These are phyloP conservation scores for Andrena haemorrhoa DNA, from an alignment of 2,888 invertebrate genomes.

Conservation along the genomic window DNA sequence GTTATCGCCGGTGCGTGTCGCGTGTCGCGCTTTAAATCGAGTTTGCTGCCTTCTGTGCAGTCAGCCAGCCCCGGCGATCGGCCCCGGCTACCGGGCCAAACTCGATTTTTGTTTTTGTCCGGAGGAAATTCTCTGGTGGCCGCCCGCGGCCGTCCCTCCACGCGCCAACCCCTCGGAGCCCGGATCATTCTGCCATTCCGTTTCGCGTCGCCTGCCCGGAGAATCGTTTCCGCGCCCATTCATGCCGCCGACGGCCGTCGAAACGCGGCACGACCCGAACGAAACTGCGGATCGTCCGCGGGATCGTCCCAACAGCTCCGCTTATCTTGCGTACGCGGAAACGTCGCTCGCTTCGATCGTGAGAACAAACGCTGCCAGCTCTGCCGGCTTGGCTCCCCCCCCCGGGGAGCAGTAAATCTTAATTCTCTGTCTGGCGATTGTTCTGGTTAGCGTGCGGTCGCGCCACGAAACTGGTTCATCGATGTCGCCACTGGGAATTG, in stretches of 20 bases:
- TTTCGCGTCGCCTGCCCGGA: conserved; percentile 27
- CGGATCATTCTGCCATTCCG: conserved; percentile 24
- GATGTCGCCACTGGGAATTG: conserved; percentile 54
- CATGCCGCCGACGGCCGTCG: neutral
- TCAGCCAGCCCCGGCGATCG: conserved; percentile 51
- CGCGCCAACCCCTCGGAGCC: conserved; percentile 9
- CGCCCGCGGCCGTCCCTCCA: conserved; percentile 21
- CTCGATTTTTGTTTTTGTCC: conserved; percentile 71
- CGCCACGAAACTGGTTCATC: conserved; percentile 55
- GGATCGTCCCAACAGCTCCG: neutral
- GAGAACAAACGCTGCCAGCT: conserved; percentile 6
- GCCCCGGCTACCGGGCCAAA: conserved; percentile 52
- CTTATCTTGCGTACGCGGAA: conserved; percentile 24
- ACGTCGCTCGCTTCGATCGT: conserved; percentile 30
- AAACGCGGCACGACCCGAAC: neutral
- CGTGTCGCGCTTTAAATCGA: conserved; percentile 81
- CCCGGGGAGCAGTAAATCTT: conserved; percentile 52
- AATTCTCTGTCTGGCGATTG: conserved; percentile 45
- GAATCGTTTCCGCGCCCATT: neutral
- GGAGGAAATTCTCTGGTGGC: conserved; percentile 62
- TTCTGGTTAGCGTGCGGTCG: conserved; percentile 31
- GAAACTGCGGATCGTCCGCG: conserved; percentile 11
- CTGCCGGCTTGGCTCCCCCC: conserved; percentile 3
- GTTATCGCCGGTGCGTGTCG: conserved; percentile 82
- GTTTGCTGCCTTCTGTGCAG: conserved; percentile 77